Evolutionary conservation across 2,113 vertebrate genomes (phyloP), one percentile per base, ranked within the genome.

Genomic region (Heterotilapia buettikoferi): DNA sequence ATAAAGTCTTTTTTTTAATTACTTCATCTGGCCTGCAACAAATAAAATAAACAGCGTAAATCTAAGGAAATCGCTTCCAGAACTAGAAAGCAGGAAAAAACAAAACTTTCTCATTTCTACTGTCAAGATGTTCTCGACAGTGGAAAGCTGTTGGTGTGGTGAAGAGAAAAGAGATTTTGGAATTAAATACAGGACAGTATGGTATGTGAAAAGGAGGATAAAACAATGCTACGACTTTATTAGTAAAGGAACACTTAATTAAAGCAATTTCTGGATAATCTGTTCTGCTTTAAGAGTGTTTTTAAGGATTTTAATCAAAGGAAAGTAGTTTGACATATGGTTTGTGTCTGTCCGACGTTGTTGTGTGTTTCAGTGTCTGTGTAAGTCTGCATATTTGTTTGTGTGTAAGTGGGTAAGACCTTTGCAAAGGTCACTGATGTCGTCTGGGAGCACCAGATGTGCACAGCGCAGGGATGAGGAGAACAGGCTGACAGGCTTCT

Each of bases 381-480:
- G 16, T 53, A 24, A 56, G 31, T 56, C 16, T 61, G 16, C 16
- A 26, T 68, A 36, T 54, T 16, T 4, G 36, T 31, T 31, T 47
- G 79, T 71, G 80, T 84, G 26, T 36, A 16, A 16, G n/a, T 61
- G n/a, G 10, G 18, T 5, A 82, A 73, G 56, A 99, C 98, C 98
- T 98, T 98, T 97, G 93, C 97, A 98, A 63, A 99, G 95, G 59
- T 98, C 96, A 92, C 92, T 97, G 96, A 99, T 98, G 96, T 99
- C 97, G 10, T 99, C 98, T 54, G 98, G 99, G 71, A 99, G 97
- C 21, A 97, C 97, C 90, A 99, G 94, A 91, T 97, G 94, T 90
- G 98, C 98, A 94, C 98, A 99, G 90, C 98, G 97, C 81, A 98
- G 95, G 68, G 97, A 97, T n/a, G 98, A 97, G 2, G 98, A 98